These are phyloP conservation scores for Aspiorhynchus laticeps DNA, from an alignment of 2,113 vertebrate genomes.

Conservation along the genomic window DNA sequence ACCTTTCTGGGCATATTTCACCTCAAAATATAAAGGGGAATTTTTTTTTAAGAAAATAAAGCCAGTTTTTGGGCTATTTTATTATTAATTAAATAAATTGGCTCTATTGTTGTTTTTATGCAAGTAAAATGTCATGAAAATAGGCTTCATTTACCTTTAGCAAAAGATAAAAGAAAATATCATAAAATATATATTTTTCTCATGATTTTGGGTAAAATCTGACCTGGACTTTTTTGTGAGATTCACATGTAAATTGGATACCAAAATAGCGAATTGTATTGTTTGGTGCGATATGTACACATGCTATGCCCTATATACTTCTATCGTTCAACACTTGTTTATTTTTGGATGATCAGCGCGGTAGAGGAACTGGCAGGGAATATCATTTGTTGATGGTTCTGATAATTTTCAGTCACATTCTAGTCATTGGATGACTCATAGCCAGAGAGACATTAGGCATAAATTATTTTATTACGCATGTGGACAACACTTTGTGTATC, in stretches of 20 bases:
- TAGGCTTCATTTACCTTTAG: neutral
- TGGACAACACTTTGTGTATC: constrained; percentile 54
- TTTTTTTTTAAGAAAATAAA: neutral
- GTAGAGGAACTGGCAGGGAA: neutral
- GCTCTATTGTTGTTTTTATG: too few species aligned
- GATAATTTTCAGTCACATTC: constrained; percentile 31
- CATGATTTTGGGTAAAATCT: neutral
- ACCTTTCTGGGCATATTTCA: neutral
- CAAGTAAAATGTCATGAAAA: neutral
- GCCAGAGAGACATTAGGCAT: constrained; percentile 45
- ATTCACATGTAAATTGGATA: neutral
- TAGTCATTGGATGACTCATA: constrained; percentile 49
- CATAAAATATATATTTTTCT: too few species aligned
- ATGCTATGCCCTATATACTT: constrained; percentile 10
- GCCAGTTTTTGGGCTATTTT: neutral
- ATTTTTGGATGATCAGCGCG: neutral
- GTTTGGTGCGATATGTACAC: neutral
- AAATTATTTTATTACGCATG: constrained; percentile 64
- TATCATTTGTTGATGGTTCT: constrained; percentile 37
- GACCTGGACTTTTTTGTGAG: neutral
- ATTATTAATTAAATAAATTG: too few species aligned
- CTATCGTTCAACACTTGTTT: neutral
- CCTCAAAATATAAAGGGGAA: neutral
- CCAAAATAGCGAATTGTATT: constrained; percentile 5
- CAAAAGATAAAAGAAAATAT: neutral